These are phyloP conservation scores for Melitaea athalia DNA, from an alignment of 2,888 invertebrate genomes.

Conservation along the genomic window DNA sequence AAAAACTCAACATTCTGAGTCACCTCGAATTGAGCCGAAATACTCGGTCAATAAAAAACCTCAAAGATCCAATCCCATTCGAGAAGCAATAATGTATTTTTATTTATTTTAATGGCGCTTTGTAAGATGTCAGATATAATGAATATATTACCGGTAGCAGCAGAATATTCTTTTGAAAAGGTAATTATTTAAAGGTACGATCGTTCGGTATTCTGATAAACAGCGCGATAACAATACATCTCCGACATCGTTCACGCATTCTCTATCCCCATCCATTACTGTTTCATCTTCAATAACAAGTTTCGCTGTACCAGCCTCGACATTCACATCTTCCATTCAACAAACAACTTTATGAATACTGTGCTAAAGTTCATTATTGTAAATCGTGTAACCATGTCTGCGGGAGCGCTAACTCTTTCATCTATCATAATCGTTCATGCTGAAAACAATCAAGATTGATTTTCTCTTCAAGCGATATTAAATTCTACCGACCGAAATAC, in stretches of 20 bases:
- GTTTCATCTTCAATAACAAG: constrained; percentile 80
- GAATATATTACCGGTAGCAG: constrained; percentile 81
- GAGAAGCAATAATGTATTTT: constrained; percentile 69
- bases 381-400: constrained; percentile 59
- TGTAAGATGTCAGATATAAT: constrained; percentile 78
- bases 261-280: constrained; percentile 80
- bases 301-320: constrained; percentile 64
- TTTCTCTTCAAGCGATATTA: constrained; percentile 52
- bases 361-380: constrained; percentile 55
- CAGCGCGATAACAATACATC: constrained; percentile 80
- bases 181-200: constrained; percentile 80
- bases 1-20: constrained; percentile 53
- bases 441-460: constrained; percentile 83
- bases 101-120: constrained; percentile 74
- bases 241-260: constrained; percentile 80
- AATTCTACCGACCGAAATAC: constrained; percentile 45
- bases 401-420: constrained; percentile 82
- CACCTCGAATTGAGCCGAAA: constrained; percentile 53
- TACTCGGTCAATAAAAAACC: constrained; percentile 55
- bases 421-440: constrained; percentile 83
- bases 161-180: constrained; percentile 74
- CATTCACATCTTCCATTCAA: constrained; percentile 43
- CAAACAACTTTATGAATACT: constrained; percentile 54
- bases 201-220: constrained; percentile 78
- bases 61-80: constrained; percentile 56